A percentile compares a stretch with the other conserved stretches of the same genome.
phyloP scores from a whole-genome alignment of 2,888 invertebrate genomes.

The Julus scanicus region DNA sequence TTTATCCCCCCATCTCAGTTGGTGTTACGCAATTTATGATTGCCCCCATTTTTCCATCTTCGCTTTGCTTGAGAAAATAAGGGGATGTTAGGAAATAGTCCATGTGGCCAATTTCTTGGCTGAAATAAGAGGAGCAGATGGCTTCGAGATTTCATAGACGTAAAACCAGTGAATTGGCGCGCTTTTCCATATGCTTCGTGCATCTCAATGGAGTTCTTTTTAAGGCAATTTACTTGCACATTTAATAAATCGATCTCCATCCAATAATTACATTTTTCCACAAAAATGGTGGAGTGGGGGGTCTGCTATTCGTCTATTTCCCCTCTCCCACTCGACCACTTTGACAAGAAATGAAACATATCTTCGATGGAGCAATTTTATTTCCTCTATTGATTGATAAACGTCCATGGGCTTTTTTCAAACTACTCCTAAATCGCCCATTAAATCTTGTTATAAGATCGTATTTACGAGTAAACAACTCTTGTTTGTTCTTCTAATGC shows the following conservation, averaged over 20 bases:
- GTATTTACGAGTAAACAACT: conserved; percentile 30
- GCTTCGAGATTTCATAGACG: background rate
- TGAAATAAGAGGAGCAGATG: conserved; percentile 42
- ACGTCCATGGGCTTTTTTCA: background rate
- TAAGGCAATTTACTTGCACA: background rate
- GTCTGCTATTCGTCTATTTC: background rate
- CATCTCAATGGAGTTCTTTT: background rate
- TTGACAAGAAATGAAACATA: background rate
- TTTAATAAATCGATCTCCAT: background rate
- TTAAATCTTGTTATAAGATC: background rate
- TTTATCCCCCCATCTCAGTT: background rate
- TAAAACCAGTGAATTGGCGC: background rate
- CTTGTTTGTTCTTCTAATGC: background rate
- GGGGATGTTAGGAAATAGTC: background rate
- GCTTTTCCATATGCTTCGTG: conserved; percentile 8
- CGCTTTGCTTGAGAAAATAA: conserved; percentile 4
- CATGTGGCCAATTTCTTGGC: conserved; percentile 7
- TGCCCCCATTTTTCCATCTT: background rate
- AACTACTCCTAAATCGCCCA: background rate
- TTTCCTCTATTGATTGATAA: conserved; percentile 23
- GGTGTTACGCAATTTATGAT: background rate
- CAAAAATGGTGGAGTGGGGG: background rate
- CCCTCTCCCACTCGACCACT: background rate
- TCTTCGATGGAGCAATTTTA: background rate
- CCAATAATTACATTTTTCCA: conserved; percentile 14